Evolutionary conservation across 37 sponge, comb jelly and placozoan genomes (phyloP).

Genomic region (Amphimedon queenslandica): DNA sequence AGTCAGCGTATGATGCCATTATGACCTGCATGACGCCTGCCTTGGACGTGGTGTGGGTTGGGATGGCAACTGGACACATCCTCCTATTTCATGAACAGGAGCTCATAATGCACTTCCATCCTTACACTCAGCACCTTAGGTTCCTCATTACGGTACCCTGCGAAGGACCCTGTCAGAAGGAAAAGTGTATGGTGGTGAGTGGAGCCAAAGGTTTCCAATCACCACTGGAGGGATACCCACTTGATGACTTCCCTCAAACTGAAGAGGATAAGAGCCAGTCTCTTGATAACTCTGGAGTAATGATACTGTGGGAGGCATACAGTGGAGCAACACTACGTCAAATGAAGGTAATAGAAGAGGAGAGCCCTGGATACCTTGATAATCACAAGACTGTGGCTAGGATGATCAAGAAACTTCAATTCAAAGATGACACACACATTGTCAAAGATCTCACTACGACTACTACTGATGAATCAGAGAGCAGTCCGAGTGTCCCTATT

Average conservation of each 20-base stretch:
- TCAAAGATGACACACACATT: too few species aligned
- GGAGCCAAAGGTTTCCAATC: too few species aligned
- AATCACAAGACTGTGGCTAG: slow-evolving; percentile 52
- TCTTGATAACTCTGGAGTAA: too few species aligned
- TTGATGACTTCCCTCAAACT: not conserved
- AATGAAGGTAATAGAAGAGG: too few species aligned
- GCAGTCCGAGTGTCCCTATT: too few species aligned
- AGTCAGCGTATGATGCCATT: slow-evolving; percentile 24
- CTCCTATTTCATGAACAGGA: slow-evolving; percentile 42
- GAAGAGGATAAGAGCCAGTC: slow-evolving; percentile 25
- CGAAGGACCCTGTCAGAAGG: slow-evolving; percentile 47
- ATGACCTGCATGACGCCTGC: slow-evolving; percentile 61
- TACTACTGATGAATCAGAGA: too few species aligned
- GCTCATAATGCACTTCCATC: slow-evolving; percentile 20
- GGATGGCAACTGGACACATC: slow-evolving; percentile 67
- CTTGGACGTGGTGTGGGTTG: slow-evolving; percentile 76
- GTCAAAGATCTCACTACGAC: too few species aligned
- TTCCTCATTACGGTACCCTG: slow-evolving; percentile 38
- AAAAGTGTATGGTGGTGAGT: too few species aligned
- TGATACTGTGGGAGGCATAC: too few species aligned
- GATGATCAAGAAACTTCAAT: too few species aligned
- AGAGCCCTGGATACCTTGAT: slow-evolving; percentile 30
- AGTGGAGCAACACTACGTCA: too few species aligned
- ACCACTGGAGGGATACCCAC: not conserved
- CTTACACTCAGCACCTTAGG: slow-evolving; percentile 42